phyloP scores from a whole-genome alignment of 2,113 vertebrate species.

The Regulus satrapa region DNA sequence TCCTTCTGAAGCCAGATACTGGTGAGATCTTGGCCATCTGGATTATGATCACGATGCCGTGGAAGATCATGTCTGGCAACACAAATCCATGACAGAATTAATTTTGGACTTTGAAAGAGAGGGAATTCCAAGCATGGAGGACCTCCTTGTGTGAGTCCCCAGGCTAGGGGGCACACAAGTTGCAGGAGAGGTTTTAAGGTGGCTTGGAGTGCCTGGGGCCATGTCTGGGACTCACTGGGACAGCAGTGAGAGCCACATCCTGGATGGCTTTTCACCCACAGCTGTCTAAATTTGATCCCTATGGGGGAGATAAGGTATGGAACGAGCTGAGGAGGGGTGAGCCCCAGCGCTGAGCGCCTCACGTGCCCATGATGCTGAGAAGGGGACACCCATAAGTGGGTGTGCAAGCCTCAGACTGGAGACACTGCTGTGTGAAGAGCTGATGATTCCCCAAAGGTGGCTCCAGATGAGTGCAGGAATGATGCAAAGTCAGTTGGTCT shows the following conservation, averaged over 20 bases:
- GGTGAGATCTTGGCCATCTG: neutral
- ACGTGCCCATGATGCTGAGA: neutral
- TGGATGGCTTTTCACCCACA: fast-evolving
- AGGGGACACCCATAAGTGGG: neutral
- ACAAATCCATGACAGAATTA: neutral
- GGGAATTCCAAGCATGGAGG: neutral
- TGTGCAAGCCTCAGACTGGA: neutral
- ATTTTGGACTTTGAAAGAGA: neutral
- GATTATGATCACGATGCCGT: neutral
- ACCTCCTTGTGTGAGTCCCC: neutral
- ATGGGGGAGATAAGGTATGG: fast-evolving
- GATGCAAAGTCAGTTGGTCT: neutral
- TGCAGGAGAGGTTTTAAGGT: neutral
- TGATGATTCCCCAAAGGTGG: neutral
- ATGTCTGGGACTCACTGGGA: fast-evolving
- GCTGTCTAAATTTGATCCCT: neutral
- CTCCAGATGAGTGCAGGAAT: neutral
- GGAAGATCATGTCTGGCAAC: neutral
- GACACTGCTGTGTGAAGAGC: neutral
- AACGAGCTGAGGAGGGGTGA: neutral
- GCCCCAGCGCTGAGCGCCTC: neutral
- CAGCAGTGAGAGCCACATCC: neutral
- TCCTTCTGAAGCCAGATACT: neutral
- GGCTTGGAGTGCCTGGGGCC: neutral
- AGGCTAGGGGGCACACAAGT: neutral